Conservation (phyloP, 1,140 invertebrate species). For the Ips typographus region DNA sequence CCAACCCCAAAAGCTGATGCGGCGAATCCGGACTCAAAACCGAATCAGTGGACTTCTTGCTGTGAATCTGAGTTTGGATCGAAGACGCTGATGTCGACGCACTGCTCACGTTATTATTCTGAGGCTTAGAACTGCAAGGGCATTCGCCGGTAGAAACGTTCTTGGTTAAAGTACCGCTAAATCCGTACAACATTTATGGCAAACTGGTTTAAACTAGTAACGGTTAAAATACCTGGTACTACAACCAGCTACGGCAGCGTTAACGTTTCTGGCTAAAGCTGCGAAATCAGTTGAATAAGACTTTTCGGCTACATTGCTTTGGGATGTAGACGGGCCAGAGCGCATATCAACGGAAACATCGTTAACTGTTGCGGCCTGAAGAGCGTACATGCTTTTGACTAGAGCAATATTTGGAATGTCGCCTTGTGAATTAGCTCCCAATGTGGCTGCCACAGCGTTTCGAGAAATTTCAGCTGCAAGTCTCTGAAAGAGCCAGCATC, state of each 20-base stretch:
- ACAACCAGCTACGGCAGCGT: slow-evolving; percentile 20
- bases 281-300: slow-evolving; percentile 34
- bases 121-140: slow-evolving; percentile 20
- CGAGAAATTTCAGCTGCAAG: slow-evolving; percentile 72
- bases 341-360: slow-evolving; percentile 28
- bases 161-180: slow-evolving; percentile 15
- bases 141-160: slow-evolving; percentile 24
- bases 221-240: slow-evolving; percentile 14
- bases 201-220: not conserved
- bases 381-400: slow-evolving; percentile 44
- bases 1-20: slow-evolving; percentile 42
- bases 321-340: slow-evolving; percentile 34
- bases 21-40: slow-evolving; percentile 30
- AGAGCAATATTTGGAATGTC: slow-evolving; percentile 38
- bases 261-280: slow-evolving; percentile 19
- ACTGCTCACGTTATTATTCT: slow-evolving; percentile 22
- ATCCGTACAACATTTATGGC: slow-evolving; percentile 4
- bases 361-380: slow-evolving; percentile 16
- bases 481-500: slow-evolving; percentile 49
- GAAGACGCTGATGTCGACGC: slow-evolving; percentile 37
- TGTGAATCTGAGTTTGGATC: slow-evolving; percentile 34
- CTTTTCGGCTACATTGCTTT: slow-evolving; percentile 38
- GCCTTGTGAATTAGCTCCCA: slow-evolving; percentile 47
- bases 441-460: slow-evolving; percentile 60
- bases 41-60: slow-evolving; percentile 26